Percentiles rank a stretch among this genome's conserved stretches.
Conservation (phyloP, 2,113 vertebrate genomes). For the Tragelaphus imberbis region DNA sequence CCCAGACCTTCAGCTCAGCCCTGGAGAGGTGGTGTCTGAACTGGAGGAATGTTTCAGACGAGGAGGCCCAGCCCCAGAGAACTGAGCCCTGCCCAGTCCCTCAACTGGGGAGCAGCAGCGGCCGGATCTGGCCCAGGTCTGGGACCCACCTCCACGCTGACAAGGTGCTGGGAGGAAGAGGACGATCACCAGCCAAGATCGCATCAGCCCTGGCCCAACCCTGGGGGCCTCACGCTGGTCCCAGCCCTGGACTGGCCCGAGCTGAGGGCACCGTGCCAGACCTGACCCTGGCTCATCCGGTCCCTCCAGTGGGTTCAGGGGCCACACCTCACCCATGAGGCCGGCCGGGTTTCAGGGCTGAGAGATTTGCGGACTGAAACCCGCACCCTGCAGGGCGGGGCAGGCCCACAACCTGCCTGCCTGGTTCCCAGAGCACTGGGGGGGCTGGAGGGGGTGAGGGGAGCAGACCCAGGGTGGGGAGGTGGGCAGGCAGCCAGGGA, state of each 20-base stretch:
- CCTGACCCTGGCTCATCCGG: neutral
- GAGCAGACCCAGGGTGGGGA: neutral
- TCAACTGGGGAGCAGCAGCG: fast-evolving
- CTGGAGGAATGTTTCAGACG: fast-evolving
- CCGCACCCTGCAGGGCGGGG: neutral
- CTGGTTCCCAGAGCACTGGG: constrained; percentile 27
- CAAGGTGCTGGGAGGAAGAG: fast-evolving
- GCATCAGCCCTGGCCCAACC: neutral
- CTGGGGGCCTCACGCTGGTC: fast-evolving
- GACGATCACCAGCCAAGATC: neutral
- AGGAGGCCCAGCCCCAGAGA: neutral
- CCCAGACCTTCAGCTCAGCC: neutral
- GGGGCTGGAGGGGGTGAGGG: neutral
- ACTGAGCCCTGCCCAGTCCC: neutral
- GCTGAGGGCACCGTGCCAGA: neutral
- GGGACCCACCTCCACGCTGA: fast-evolving
- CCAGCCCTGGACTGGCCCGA: neutral
- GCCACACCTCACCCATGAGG: constrained; percentile 14
- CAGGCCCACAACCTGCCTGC: constrained; percentile 42
- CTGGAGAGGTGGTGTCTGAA: neutral
- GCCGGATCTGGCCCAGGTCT: neutral
- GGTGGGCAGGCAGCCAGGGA: neutral
- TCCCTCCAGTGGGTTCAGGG: constrained; percentile 35
- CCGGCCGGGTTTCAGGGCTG: neutral
- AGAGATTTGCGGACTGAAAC: constrained; percentile 45